Conservation (phyloP, 92 coral and sea anemone species). For the Parazoanthus atlanticus region DNA sequence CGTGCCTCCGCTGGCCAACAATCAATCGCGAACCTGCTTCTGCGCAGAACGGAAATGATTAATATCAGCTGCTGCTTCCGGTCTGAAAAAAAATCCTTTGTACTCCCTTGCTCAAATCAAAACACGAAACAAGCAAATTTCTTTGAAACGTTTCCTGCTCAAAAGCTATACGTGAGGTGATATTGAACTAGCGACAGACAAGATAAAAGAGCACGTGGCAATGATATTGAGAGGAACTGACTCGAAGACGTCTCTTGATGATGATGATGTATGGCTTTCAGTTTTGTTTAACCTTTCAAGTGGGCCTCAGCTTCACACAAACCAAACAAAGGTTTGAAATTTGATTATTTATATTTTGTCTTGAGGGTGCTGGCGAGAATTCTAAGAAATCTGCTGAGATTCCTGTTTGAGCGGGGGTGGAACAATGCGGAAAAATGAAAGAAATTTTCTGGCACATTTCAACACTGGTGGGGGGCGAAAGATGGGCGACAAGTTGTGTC, state of each 20-base stretch:
- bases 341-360: not conserved
- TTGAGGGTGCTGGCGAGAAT: not conserved
- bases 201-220: constrained; percentile 34
- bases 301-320: not conserved
- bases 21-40: constrained; percentile 10
- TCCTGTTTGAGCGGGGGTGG: not conserved
- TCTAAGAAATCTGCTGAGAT: not conserved
- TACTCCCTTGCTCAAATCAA: constrained; percentile 27
- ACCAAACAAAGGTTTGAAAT: not conserved
- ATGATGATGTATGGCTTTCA: not conserved
- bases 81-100: constrained; percentile 33
- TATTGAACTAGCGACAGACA: constrained; percentile 23
- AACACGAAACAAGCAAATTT: constrained; percentile 33
- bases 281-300: constrained; percentile 4
- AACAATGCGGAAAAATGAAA: not conserved
- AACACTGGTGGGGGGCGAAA: constrained; percentile 3
- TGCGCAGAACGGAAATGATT: constrained; percentile 49
- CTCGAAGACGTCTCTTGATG: not conserved
- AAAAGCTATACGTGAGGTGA: constrained; percentile 37
- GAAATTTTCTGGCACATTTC: constrained; percentile 3
- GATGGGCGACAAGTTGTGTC: not conserved
- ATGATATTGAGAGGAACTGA: not conserved
- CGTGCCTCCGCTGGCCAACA: constrained; percentile 33
- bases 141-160: constrained; percentile 43
- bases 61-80: constrained; percentile 49